Conservation (phyloP, 1,140 invertebrate genomes). For the Periplaneta americana region DNA sequence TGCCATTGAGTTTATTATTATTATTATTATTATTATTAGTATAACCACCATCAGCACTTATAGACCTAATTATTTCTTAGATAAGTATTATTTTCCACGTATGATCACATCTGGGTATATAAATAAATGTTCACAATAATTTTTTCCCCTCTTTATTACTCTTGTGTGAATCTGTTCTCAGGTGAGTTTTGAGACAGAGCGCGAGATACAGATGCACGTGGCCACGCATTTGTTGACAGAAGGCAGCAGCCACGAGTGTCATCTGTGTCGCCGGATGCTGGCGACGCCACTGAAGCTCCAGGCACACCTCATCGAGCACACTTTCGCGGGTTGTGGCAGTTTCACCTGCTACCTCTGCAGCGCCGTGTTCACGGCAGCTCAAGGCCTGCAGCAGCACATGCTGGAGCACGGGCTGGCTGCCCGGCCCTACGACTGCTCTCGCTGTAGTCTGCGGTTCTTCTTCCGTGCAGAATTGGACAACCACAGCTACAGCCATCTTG, state of each 20-base stretch:
- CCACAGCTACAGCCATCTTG: slow-evolving; percentile 56
- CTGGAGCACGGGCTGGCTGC: slow-evolving; percentile 71
- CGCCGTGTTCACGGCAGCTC: slow-evolving; percentile 76
- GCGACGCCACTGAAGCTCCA: slow-evolving; percentile 74
- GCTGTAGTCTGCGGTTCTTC: slow-evolving; percentile 83
- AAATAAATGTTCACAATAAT: too few relatives aligned
- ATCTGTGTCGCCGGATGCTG: slow-evolving; percentile 63
- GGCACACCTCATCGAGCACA: slow-evolving; percentile 88
- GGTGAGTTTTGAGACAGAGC: slow-evolving; percentile 57
- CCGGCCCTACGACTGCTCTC: slow-evolving; percentile 75
- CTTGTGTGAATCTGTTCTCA: slow-evolving; percentile 35
- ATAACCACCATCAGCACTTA: too few relatives aligned
- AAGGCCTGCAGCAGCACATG: slow-evolving; percentile 75
- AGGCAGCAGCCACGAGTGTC: slow-evolving; percentile 58
- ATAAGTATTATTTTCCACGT: too few relatives aligned
- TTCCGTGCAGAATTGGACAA: slow-evolving; percentile 88
- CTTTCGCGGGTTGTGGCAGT: slow-evolving; percentile 77
- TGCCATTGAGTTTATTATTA: too few relatives aligned
- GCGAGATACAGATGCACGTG: slow-evolving; percentile 61
- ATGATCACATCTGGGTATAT: too few relatives aligned
- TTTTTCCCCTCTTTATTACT: too few relatives aligned
- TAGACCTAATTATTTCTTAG: too few relatives aligned
- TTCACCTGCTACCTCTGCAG: slow-evolving; percentile 86
- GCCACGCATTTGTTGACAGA: slow-evolving; percentile 48
- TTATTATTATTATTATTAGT: too few relatives aligned